Base-by-base conservation (phyloP, 2,888 invertebrate species). In the Dryobotodes eremita region DNA sequence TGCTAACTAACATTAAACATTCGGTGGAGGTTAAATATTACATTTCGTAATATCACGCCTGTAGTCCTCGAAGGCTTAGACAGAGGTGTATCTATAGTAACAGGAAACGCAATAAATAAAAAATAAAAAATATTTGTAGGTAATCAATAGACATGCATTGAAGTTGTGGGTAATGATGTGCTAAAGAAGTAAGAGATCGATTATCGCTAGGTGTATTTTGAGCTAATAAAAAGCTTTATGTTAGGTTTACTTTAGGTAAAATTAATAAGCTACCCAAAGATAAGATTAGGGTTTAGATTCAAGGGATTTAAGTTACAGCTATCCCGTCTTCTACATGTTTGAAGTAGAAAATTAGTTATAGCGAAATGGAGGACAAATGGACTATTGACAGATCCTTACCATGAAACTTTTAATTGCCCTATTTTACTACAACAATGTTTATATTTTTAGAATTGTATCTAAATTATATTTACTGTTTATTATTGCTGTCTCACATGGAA, bases 401-500 rank as follows among this genome's bases (percentile, higher is more conserved):
- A 50, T 1, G 26, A 42, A 55, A n/a, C 36, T 17, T 36, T 13
- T 23, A 50, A 23, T 2, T 53, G 5, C 1, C 23, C 15, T 46
- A 7, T 31, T n/a, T 69, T 46, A 2, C 10, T 17, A 53, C 1
- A 53, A 1, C 3, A 31, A 53, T 42, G 5, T 65, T 20, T n/a
- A 31, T 46, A 57, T 31, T 48, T 62, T 11, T 57, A 5, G 11
- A 57, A 69, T 46, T 42, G 31, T 64, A n/a, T 77, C 82, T 86
- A 87, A 90, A 96, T 91, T 92, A 93, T 92, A 55, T 76, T 84
- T 87, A 59, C 82, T 88, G 80, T 87, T 88, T 86, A 87, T 87
- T 88, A 83, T 87, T 89, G 93, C 94, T 86, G 76, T 75, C 91
- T 87, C 83, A 85, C 85, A 83, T 73, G 95, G 94, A 94, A 88